Evolutionary conservation across 1,140 invertebrate species (phyloP), one percentile per base, ranked within the genome.

Genomic region (Arctopsyche grandis): DNA sequence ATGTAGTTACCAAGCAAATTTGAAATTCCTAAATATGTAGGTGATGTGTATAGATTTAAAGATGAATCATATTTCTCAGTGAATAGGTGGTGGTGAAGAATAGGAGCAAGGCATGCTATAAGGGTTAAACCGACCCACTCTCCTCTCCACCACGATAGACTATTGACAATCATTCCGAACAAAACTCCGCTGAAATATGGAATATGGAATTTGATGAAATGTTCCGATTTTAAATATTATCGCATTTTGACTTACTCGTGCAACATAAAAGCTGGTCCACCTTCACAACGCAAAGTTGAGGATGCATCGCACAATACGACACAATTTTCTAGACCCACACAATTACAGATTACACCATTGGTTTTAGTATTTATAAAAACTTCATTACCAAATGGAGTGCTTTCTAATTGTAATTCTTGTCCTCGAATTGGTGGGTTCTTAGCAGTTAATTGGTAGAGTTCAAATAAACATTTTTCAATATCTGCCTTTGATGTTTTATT

Each of bases 81-180:
- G 44, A 71, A 71, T 16, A 71, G 26, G 19, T 46, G 69, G 46
- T 63, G 14, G 48, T 76, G 48, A 52, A 76, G 48, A 44, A 48
- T 26, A 0, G 89, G 85, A 12, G 82, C 75, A 38, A 91, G 84
- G 76, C 87, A 89, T 14, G 88, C 90, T 26, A 85, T 87, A 77
- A 92, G 86, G 12, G 91, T 91, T 80, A 91, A 89, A 80, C 91
- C 90, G 80, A 91, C 89, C 89, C 90, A 90, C 85, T 92, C 91
- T 9, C 89, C 89, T 14, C 88, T 87, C 86, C 90, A 91, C 90
- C 90, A 91, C 74, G 88, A 89, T 80, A 91, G 85, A 79, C 89
- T 86, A 70, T 89, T 90, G 46, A 92, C 86, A 79, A 92, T 89
- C 77, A 90, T 86, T 38, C 91, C 91, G 58, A 89, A 83, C 48